phyloP scores from a whole-genome alignment of 2,888 invertebrate genomes.

The Brassicogethes aeneus region DNA sequence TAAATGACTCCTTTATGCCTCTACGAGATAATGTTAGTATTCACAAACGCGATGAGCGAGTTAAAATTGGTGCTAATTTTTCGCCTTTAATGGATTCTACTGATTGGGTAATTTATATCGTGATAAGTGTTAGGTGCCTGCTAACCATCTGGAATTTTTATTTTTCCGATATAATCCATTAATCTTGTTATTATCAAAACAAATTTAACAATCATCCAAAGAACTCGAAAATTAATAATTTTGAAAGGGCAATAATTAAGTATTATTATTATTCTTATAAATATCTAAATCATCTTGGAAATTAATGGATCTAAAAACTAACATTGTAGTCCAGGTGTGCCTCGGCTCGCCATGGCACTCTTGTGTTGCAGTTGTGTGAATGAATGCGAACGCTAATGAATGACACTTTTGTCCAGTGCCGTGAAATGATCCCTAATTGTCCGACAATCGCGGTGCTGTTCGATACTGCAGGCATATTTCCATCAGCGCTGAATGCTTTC shows the following conservation, averaged over 20 bases:
- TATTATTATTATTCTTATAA: too few species aligned
- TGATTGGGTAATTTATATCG: background rate
- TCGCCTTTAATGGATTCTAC: background rate
- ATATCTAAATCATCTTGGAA: too few species aligned
- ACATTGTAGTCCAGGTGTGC: constrained; percentile 1
- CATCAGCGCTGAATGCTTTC: constrained; percentile 31
- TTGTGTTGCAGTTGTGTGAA: constrained; percentile 8
- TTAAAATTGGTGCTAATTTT: background rate
- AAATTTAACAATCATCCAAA: too few species aligned
- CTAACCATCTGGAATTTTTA: background rate
- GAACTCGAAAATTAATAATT: too few species aligned
- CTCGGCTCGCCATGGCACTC: background rate
- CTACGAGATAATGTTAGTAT: background rate
- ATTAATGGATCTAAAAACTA: too few species aligned
- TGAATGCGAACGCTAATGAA: constrained; percentile 34
- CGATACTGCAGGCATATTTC: constrained; percentile 34
- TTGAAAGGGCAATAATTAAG: too few species aligned
- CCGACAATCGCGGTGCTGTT: constrained; percentile 37
- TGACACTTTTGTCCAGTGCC: constrained; percentile 36
- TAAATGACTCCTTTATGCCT: background rate
- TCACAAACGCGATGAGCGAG: background rate
- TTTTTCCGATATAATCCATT: too few species aligned
- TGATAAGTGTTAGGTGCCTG: background rate
- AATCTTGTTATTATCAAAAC: too few species aligned
- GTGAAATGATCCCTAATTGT: constrained; percentile 42